These are phyloP conservation scores for Formica exsecta DNA, from an alignment of 1,140 invertebrate genomes.

Conservation along the genomic window DNA sequence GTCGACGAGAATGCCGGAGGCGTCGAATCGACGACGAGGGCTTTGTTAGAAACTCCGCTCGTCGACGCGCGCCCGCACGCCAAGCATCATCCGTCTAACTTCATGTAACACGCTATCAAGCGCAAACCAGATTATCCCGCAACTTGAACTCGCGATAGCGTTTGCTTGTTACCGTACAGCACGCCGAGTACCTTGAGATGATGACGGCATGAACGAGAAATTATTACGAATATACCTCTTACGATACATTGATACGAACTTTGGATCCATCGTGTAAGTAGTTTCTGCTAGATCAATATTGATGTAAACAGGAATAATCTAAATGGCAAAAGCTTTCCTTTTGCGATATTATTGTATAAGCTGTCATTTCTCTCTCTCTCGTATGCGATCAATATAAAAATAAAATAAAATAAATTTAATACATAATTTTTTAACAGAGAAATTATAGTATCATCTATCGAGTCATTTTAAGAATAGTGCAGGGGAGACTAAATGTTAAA, in stretches of 20 bases:
- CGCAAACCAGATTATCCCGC: slow-evolving; percentile 41
- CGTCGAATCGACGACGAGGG: slow-evolving; percentile 36
- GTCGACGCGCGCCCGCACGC: background rate
- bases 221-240: background rate
- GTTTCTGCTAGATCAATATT: slow-evolving; percentile 20
- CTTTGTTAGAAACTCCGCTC: slow-evolving; percentile 55
- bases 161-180: slow-evolving; percentile 47
- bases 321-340: background rate
- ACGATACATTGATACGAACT: background rate
- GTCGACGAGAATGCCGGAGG: slow-evolving; percentile 21
- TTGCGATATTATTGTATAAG: background rate
- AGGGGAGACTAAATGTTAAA: background rate
- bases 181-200: background rate
- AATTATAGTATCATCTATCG: background rate
- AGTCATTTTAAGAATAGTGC: background rate
- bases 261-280: background rate
- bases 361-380: background rate
- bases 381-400: slow-evolving; percentile 1
- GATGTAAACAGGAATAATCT: background rate
- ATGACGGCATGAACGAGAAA: background rate
- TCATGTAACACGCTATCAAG: slow-evolving; percentile 29
- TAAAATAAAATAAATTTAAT: background rate
- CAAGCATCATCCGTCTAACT: slow-evolving; percentile 41
- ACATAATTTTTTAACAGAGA: background rate
- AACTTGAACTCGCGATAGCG: slow-evolving; percentile 49